These are phyloP conservation scores for Dysidea cf. avara DNA, from an alignment of 37 sponge, comb jelly and placozoan species.

Conservation along the genomic window DNA sequence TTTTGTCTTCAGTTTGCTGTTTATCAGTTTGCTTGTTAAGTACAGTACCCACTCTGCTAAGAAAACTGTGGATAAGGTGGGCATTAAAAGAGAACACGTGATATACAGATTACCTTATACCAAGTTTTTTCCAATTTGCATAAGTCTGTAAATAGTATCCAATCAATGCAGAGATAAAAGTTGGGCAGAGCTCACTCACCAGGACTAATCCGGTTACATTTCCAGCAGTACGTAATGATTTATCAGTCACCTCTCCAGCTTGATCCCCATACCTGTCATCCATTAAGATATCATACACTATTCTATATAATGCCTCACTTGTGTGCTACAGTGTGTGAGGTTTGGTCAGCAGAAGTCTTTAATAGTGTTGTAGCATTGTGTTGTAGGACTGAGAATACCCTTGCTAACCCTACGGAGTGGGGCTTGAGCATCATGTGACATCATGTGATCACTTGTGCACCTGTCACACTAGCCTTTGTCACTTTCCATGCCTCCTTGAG, in stretches of 20 bases:
- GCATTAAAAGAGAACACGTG: background rate
- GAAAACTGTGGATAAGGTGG: background rate
- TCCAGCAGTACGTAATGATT: constrained; percentile 46
- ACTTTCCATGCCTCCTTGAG: constrained; percentile 76
- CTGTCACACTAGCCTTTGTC: constrained; percentile 63
- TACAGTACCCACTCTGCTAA: no score
- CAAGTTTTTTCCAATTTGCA: constrained; percentile 74
- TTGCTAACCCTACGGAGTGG: constrained; percentile 62
- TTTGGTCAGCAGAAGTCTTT: constrained; percentile 23
- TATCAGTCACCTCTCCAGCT: constrained; percentile 48
- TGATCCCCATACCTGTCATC: constrained; percentile 52
- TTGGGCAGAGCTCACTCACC: constrained; percentile 37
- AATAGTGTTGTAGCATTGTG: constrained; percentile 37
- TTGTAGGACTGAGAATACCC: constrained; percentile 48
- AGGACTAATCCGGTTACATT: constrained; percentile 19
- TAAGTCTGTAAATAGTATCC: constrained; percentile 34
- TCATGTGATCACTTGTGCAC: no score
- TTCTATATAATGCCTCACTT: constrained; percentile 29
- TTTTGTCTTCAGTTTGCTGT: no score
- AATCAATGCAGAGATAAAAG: no score
- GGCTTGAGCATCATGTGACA: no score
- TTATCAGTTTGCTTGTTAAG: no score
- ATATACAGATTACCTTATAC: constrained; percentile 44
- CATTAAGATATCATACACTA: background rate
- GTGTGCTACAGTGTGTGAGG: constrained; percentile 67